A percentile compares a stretch with the other conserved stretches of the same genome.
phyloP scores from a whole-genome alignment of 1,140 invertebrate species.

The Lordiphosa mommai region DNA sequence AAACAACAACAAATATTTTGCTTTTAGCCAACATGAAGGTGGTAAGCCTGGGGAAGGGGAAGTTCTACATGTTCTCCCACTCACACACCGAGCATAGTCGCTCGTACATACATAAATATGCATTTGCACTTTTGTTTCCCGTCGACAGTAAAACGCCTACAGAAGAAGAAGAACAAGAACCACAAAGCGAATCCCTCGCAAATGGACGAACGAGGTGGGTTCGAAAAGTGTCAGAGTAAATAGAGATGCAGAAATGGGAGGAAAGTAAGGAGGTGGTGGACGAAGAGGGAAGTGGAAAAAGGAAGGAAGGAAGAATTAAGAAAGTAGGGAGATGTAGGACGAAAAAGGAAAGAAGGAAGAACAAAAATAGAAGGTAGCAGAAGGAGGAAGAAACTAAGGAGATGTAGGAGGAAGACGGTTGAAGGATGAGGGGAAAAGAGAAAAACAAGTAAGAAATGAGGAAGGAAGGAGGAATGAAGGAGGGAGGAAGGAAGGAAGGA shows the following conservation, averaged over 20 bases:
- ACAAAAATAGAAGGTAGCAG: too few relatives aligned
- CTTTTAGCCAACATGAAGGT: conserved; percentile 33
- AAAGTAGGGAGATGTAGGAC: not conserved
- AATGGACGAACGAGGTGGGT: not conserved
- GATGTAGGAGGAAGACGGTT: too few relatives aligned
- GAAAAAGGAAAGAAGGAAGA: too few relatives aligned
- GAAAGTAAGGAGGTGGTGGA: too few relatives aligned
- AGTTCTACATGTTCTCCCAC: not conserved
- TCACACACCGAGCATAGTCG: not conserved
- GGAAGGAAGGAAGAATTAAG: not conserved
- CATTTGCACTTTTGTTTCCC: conserved; percentile 54
- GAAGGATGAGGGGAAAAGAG: too few relatives aligned
- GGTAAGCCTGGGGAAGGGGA: not conserved
- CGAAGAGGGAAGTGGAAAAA: not conserved
- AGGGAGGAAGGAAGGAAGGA: too few relatives aligned
- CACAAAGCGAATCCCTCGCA: conserved; percentile 5
- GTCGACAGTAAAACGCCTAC: conserved; percentile 41
- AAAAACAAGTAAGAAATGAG: too few relatives aligned
- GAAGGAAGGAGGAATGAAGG: too few relatives aligned
- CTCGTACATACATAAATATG: conserved; percentile 14
- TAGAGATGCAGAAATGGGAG: too few relatives aligned
- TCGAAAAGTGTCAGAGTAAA: too few relatives aligned
- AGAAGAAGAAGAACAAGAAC: conserved; percentile 2
- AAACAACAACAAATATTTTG: conserved; percentile 52
- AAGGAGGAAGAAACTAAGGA: too few relatives aligned